A percentile compares a stretch with the other conserved stretches of the same genome.
phyloP scores from a whole-genome alignment of 1,140 invertebrate genomes.

The Teleogryllus occipitalis region DNA sequence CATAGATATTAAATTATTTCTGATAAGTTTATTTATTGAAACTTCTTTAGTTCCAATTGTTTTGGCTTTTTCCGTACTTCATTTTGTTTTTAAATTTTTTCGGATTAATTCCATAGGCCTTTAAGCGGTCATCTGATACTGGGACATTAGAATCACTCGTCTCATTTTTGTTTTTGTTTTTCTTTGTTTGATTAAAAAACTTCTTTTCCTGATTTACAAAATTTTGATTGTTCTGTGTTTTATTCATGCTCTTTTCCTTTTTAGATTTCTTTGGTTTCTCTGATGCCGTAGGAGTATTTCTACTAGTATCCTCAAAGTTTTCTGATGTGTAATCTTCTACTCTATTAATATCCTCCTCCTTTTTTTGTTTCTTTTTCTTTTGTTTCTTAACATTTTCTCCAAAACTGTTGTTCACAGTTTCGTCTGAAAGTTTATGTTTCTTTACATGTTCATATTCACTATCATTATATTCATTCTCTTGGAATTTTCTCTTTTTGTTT shows the following conservation, averaged over 20 bases:
- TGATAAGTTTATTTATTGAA: neutral
- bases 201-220: neutral
- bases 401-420: neutral
- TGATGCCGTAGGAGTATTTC: too few relatives aligned
- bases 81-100: slow-evolving; percentile 72
- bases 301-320: neutral
- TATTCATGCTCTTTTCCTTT: too few relatives aligned
- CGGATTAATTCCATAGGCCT: slow-evolving; percentile 85
- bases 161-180: neutral
- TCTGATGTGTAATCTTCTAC: slow-evolving; percentile 24
- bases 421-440: neutral
- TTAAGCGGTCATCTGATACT: slow-evolving; percentile 66
- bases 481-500: slow-evolving; percentile 26
- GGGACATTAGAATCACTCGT: slow-evolving; percentile 12
- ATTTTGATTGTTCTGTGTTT: too few relatives aligned
- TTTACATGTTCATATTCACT: neutral
- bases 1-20: too few relatives aligned
- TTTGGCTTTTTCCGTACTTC: slow-evolving; percentile 42
- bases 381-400: slow-evolving; percentile 14
- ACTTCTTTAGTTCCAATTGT: neutral
- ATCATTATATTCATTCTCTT: slow-evolving; percentile 18
- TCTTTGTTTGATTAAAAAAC: neutral
- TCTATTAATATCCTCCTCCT: slow-evolving; percentile 28
- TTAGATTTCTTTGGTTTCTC: too few relatives aligned
- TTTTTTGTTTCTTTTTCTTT: slow-evolving; percentile 24